Conservation (phyloP, 2,888 invertebrate genomes). For the Rhodophaea formosa region DNA sequence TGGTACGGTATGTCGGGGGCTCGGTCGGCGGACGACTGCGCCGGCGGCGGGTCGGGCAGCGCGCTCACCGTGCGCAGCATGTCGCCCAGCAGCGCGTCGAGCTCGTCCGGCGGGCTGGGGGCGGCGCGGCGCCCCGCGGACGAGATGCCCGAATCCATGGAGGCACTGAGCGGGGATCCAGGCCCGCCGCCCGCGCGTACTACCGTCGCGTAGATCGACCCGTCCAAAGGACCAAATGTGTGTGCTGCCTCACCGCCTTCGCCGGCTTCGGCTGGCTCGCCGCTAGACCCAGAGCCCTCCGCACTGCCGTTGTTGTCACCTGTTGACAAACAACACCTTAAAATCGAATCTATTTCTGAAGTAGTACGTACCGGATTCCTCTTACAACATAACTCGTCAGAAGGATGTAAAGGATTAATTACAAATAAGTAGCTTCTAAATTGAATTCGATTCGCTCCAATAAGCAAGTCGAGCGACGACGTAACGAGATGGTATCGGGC, state of each 20-base stretch:
- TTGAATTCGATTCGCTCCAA: constrained; percentile 63
- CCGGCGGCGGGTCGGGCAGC: constrained; percentile 83
- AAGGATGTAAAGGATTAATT: constrained; percentile 53
- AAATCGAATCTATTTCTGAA: constrained; percentile 17
- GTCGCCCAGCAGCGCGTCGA: constrained; percentile 91
- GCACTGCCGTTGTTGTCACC: constrained; percentile 82
- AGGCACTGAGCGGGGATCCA: constrained; percentile 89
- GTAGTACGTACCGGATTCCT: neutral
- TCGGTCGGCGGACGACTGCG: constrained; percentile 76
- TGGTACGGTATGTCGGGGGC: constrained; percentile 90
- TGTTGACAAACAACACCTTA: constrained; percentile 46
- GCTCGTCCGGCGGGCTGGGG: constrained; percentile 82
- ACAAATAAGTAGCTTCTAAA: constrained; percentile 60
- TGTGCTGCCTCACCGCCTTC: constrained; percentile 79
- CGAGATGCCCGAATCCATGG: constrained; percentile 95
- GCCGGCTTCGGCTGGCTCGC: constrained; percentile 69
- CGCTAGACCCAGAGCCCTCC: constrained; percentile 69
- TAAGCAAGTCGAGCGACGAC: constrained; percentile 44
- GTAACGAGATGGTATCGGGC: constrained; percentile 34
- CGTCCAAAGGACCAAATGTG: constrained; percentile 93
- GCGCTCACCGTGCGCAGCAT: constrained; percentile 94
- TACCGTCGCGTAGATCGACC: constrained; percentile 92
- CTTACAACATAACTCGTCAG: constrained; percentile 19
- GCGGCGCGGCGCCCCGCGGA: constrained; percentile 84
- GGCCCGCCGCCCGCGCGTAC: constrained; percentile 69